phyloP scores from a whole-genome alignment of 2,888 invertebrate genomes.

The Euclidia mi region DNA sequence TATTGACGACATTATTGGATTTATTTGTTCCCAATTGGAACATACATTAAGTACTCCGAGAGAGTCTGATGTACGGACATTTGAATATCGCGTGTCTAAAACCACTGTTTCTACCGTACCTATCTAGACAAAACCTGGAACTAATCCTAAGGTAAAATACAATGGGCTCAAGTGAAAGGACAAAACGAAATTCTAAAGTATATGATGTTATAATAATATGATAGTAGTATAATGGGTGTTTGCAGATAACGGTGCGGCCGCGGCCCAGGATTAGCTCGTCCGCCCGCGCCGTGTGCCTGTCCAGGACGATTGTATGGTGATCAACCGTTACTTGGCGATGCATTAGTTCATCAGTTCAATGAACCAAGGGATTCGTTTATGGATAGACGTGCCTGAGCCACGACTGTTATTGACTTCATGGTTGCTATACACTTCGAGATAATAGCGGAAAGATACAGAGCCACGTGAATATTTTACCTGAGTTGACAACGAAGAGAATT shows the following conservation, averaged over 20 bases:
- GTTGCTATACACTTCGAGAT: too few relatives aligned
- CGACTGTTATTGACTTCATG: background rate
- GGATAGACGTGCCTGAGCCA: background rate
- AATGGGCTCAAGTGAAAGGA: conserved; percentile 52
- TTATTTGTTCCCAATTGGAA: background rate
- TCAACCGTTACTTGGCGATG: conserved; percentile 59
- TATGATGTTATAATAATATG: background rate
- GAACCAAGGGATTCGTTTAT: conserved; percentile 59
- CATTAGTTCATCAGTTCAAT: conserved; percentile 65
- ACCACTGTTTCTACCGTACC: conserved; percentile 47
- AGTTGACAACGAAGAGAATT: too few relatives aligned
- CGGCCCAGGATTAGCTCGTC: conserved; percentile 41
- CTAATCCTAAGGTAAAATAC: conserved; percentile 50
- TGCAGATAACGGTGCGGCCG: conserved; percentile 58
- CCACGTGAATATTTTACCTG: too few relatives aligned
- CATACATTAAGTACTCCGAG: too few relatives aligned
- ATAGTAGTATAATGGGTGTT: too few relatives aligned
- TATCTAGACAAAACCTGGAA: conserved; percentile 57
- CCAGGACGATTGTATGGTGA: conserved; percentile 61
- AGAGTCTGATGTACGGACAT: too few relatives aligned
- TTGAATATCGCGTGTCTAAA: conserved; percentile 25
- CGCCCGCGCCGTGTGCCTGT: conserved; percentile 43
- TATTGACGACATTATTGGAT: conserved; percentile 1
- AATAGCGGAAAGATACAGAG: too few relatives aligned
- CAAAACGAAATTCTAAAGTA: conserved; percentile 44